phyloP scores from a whole-genome alignment of 2,888 invertebrate species.

The Tachina grossa region DNA sequence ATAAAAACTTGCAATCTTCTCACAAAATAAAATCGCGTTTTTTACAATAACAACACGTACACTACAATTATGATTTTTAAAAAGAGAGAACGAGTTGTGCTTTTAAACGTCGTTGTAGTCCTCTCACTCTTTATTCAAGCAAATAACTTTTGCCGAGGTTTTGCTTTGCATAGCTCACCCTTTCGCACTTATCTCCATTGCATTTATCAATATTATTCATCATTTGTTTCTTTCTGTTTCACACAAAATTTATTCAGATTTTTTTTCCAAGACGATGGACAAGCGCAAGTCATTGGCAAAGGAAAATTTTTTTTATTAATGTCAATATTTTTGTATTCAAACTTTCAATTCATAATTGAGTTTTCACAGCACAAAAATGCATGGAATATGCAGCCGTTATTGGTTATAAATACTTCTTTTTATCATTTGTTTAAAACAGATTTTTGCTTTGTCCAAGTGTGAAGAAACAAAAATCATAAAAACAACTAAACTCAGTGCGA shows the following conservation, averaged over 20 bases:
- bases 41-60: conserved; percentile 65
- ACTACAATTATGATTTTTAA: conserved; percentile 36
- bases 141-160: conserved; percentile 1
- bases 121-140: conserved; percentile 2
- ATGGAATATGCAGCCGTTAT: conserved; percentile 32
- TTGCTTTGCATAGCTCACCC: conserved; percentile 33
- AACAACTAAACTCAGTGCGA: conserved; percentile 65
- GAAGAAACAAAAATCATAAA: conserved; percentile 29
- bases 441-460: conserved; percentile 7
- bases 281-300: conserved; percentile 66
- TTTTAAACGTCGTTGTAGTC: not conserved
- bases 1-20: conserved; percentile 59
- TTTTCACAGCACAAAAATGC: conserved; percentile 56
- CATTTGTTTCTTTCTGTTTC: conserved; percentile 15
- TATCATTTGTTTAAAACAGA: conserved; percentile 22
- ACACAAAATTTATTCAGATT: conserved; percentile 38
- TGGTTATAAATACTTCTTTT: conserved; percentile 27
- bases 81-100: not conserved
- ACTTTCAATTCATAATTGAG: conserved; percentile 15
- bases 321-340: not conserved
- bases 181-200: conserved; percentile 39
- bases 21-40: conserved; percentile 61
- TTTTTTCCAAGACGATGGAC: conserved; percentile 42
- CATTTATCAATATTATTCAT: conserved; percentile 23
- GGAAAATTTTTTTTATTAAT: conserved; percentile 21